Evolutionary conservation across 1,140 invertebrate species (phyloP).

Genomic region (Drosophila pectinifera): DNA sequence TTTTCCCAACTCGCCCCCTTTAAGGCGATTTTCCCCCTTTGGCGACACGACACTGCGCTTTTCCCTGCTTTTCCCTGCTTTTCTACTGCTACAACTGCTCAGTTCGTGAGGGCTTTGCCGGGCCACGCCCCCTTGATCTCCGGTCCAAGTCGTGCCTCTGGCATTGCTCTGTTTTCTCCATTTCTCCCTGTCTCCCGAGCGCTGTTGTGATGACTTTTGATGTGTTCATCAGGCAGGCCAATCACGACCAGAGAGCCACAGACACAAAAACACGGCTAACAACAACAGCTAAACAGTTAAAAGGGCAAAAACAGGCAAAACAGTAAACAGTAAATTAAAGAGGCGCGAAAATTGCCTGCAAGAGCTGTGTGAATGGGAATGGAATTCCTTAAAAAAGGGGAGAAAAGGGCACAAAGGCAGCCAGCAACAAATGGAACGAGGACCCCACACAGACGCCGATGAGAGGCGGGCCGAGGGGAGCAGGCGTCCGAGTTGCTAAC

Average conservation of each 20-base stretch:
- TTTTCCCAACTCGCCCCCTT: constrained; percentile 5
- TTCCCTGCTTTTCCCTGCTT: constrained; percentile 13
- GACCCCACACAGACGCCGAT: constrained; percentile 26
- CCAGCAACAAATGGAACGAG: constrained; percentile 1
- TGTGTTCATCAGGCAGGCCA: constrained; percentile 70
- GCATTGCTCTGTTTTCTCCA: constrained; percentile 46
- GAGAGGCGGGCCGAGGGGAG: constrained; percentile 7
- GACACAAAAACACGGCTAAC: constrained; percentile 4
- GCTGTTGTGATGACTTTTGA: constrained; percentile 78
- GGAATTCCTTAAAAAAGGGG: constrained; percentile 11
- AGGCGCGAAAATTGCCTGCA: constrained; percentile 76
- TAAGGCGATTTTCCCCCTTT: constrained; percentile 19
- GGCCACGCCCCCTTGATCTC: constrained; percentile 49
- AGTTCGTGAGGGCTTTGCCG: constrained; percentile 63
- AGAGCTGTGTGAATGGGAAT: constrained; percentile 63
- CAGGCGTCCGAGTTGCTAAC: constrained; percentile 69
- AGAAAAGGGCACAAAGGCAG: constrained; percentile 5
- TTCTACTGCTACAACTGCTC: constrained; percentile 60
- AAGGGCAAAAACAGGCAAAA: too few relatives aligned
- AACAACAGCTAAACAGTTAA: too few relatives aligned
- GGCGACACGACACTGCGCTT: constrained; percentile 44
- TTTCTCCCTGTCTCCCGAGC: not conserved
- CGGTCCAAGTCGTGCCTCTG: constrained; percentile 69
- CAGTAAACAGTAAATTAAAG: constrained; percentile 65
- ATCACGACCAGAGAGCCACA: constrained; percentile 43